Evolutionary conservation across 2,113 vertebrate species (phyloP).

Genomic region (Ceyx melanurus): DNA sequence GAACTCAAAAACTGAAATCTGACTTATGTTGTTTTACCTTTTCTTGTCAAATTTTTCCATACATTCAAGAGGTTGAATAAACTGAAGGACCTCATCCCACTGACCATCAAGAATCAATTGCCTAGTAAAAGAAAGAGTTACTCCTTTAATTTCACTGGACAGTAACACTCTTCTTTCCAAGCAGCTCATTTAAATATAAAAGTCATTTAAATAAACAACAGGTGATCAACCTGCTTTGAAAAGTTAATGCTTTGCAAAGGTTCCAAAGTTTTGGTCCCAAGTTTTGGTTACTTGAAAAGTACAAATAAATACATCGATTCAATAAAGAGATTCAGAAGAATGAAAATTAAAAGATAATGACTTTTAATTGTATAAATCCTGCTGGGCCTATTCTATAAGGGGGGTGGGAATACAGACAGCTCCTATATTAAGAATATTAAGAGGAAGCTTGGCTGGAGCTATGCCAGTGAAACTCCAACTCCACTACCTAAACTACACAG

Average conservation of each 20-base stretch:
- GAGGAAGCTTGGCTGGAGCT: not conserved
- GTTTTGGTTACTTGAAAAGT: not conserved
- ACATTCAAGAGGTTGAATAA: conserved; percentile 96
- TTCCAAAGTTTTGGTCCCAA: not conserved
- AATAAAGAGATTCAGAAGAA: not conserved
- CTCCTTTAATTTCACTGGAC: not conserved
- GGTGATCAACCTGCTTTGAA: not conserved
- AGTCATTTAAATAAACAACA: not conserved
- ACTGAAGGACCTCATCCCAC: conserved; percentile 98
- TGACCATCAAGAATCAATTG: conserved; percentile 96
- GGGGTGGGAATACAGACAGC: not conserved
- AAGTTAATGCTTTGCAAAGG: not conserved
- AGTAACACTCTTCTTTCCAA: not conserved
- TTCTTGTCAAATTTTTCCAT: conserved; percentile 98
- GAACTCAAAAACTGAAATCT: not conserved
- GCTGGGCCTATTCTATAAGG: not conserved
- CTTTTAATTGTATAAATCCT: not conserved
- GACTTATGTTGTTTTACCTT: conserved; percentile 77
- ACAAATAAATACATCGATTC: not conserved
- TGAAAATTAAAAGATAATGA: not conserved
- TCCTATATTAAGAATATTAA: not conserved
- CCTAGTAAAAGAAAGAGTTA: conserved; percentile 71
- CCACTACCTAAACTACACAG: not conserved
- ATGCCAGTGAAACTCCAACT: not conserved
- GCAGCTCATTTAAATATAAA: not conserved